phyloP scores from a whole-genome alignment of 1,140 invertebrate genomes.

The Zaprionus ornatus region DNA sequence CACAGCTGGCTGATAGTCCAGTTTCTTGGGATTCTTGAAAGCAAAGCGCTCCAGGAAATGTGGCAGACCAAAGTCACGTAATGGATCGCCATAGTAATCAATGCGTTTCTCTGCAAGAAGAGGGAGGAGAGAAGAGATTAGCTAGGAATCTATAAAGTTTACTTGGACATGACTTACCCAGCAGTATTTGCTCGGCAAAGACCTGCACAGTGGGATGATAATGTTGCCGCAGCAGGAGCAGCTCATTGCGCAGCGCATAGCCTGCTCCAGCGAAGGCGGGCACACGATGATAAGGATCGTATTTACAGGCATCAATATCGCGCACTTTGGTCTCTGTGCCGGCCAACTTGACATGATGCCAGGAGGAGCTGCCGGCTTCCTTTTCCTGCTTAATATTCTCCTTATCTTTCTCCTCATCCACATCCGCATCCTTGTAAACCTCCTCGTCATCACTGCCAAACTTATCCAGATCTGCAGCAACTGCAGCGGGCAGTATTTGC shows the following conservation, averaged over 20 bases:
- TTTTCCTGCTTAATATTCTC: slow-evolving; percentile 28
- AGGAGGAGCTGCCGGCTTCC: slow-evolving; percentile 44
- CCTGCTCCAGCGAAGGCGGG: slow-evolving; percentile 92
- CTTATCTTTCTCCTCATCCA: slow-evolving; percentile 30
- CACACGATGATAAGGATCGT: slow-evolving; percentile 92
- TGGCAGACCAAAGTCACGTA: slow-evolving; percentile 95
- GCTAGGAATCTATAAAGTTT: too few relatives aligned
- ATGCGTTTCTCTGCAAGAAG: slow-evolving; percentile 87
- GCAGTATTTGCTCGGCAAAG: slow-evolving; percentile 93
- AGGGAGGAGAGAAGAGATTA: background rate
- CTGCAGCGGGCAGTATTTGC: slow-evolving; percentile 15
- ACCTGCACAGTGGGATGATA: slow-evolving; percentile 96
- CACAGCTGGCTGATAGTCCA: slow-evolving; percentile 83
- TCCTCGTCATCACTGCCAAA: slow-evolving; percentile 85
- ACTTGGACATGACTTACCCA: slow-evolving; percentile 85
- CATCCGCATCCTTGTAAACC: slow-evolving; percentile 85
- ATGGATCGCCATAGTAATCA: slow-evolving; percentile 94
- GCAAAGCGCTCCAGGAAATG: slow-evolving; percentile 97
- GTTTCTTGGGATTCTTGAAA: slow-evolving; percentile 97
- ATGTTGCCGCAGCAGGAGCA: slow-evolving; percentile 89
- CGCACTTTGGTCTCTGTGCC: slow-evolving; percentile 52
- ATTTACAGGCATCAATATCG: slow-evolving; percentile 83
- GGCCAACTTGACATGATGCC: slow-evolving; percentile 68
- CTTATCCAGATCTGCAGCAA: slow-evolving; percentile 59
- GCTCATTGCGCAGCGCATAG: slow-evolving; percentile 88